These are phyloP conservation scores for Ascidia mentula DNA, from an alignment of 23 tunicate genomes.

Conservation along the genomic window DNA sequence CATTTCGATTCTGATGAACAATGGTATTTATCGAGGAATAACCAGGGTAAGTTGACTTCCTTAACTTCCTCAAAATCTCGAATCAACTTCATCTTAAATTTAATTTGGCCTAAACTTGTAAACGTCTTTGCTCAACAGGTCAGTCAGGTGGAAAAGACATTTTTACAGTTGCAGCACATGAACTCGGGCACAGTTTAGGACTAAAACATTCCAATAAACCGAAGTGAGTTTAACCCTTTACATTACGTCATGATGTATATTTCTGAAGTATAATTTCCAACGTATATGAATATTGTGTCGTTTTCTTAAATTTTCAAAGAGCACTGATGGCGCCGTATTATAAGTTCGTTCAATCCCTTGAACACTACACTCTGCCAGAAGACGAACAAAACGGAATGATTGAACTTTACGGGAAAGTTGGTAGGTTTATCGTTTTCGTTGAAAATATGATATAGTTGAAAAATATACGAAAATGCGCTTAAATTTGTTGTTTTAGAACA, in stretches of 20 bases:
- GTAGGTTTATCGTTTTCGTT: too few species aligned
- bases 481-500: neutral
- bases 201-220: constrained; percentile 54
- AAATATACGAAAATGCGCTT: too few species aligned
- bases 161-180: constrained; percentile 83
- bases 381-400: constrained; percentile 37
- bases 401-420: neutral
- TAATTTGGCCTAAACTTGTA: too few species aligned
- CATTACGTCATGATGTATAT: too few species aligned
- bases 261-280: neutral
- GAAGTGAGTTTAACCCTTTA: constrained; percentile 55
- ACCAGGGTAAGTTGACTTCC: neutral
- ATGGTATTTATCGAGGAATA: constrained; percentile 47
- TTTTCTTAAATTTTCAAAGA: neutral
- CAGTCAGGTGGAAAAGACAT: constrained; percentile 35
- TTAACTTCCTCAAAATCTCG: neutral
- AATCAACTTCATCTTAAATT: neutral
- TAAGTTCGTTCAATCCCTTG: constrained; percentile 14
- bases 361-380: constrained; percentile 31
- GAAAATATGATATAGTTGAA: too few species aligned
- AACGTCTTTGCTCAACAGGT: neutral
- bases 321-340: constrained; percentile 65
- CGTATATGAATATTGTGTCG: neutral
- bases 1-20: constrained; percentile 73
- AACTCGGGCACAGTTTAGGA: constrained; percentile 78